Percentiles rank a stretch among this genome's conserved stretches.
phyloP scores from a whole-genome alignment of 1,140 invertebrate species.

The Tetragnatha versicolor region DNA sequence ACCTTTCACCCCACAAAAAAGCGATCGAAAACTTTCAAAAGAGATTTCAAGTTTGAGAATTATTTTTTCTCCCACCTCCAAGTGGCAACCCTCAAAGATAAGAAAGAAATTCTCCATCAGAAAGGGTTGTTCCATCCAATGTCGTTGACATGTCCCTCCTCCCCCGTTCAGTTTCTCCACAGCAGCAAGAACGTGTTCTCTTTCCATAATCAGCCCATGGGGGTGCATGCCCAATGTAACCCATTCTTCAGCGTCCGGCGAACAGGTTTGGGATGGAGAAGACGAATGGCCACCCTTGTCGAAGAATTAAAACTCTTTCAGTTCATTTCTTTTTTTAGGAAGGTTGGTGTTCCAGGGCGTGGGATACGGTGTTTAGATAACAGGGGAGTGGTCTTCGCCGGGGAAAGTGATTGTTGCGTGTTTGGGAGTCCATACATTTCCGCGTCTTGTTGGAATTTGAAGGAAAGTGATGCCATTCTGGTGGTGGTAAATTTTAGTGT shows the following conservation, averaged over 20 bases:
- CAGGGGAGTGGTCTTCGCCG: not conserved
- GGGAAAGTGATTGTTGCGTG: conserved; percentile 17
- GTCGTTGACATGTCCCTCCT: conserved; percentile 4
- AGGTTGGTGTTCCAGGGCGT: conserved; percentile 5
- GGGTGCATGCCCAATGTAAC: not conserved
- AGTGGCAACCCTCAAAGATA: not conserved
- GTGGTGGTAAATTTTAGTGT: no score
- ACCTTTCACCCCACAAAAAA: no score
- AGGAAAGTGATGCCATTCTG: conserved; percentile 9
- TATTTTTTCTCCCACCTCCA: not conserved
- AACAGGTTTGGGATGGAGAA: not conserved
- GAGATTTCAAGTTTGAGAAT: no score
- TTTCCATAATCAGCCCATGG: not conserved
- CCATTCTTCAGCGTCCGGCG: not conserved
- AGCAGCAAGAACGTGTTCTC: not conserved
- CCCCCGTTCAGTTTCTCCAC: not conserved
- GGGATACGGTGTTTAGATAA: conserved; percentile 17
- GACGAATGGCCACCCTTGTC: conserved; percentile 19
- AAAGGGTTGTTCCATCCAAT: not conserved
- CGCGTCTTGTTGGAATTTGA: conserved; percentile 1
- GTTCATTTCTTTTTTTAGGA: not conserved
- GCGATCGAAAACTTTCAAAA: no score
- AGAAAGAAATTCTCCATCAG: not conserved
- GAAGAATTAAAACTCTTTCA: not conserved
- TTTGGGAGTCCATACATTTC: not conserved